A percentile compares a stretch with the other conserved stretches of the same genome.
These are phyloP conservation scores for Alectoris magna DNA, from an alignment of 2,797 vertebrate species.

Conservation along the genomic window DNA sequence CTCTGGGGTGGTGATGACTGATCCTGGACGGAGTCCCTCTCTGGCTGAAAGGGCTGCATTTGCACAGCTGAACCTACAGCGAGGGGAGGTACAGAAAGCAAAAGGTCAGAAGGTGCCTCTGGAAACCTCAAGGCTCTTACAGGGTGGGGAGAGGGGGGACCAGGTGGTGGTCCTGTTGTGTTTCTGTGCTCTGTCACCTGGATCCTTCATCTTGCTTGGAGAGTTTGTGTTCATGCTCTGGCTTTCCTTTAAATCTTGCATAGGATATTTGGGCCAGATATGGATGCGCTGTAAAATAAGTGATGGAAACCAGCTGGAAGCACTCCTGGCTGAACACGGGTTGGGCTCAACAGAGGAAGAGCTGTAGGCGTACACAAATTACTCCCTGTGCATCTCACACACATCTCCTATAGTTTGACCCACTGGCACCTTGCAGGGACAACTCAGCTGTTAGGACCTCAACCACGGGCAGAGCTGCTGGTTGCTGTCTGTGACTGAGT, in stretches of 20 bases:
- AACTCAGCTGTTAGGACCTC: constrained; percentile 6
- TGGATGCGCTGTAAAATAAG: not conserved
- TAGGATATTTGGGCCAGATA: not conserved
- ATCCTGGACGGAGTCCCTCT: constrained; percentile 43
- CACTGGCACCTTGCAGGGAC: not conserved
- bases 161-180: not conserved
- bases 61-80: constrained; percentile 11
- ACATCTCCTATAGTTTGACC: not conserved
- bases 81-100: not conserved
- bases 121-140: not conserved
- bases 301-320: constrained; percentile 21
- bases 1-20: not conserved
- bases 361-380: not conserved
- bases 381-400: not conserved
- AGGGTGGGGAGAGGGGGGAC: not conserved
- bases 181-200: constrained; percentile 12
- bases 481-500: not conserved
- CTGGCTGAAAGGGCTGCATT: not conserved
- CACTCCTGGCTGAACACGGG: not conserved
- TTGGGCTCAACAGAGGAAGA: not conserved
- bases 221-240: not conserved
- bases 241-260: not conserved
- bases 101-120: constrained; percentile 13
- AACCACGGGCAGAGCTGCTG: not conserved
- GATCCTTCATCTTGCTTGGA: not conserved